These are phyloP conservation scores for Drosophila demipolita DNA, from an alignment of 2,888 invertebrate genomes.

Conservation along the genomic window DNA sequence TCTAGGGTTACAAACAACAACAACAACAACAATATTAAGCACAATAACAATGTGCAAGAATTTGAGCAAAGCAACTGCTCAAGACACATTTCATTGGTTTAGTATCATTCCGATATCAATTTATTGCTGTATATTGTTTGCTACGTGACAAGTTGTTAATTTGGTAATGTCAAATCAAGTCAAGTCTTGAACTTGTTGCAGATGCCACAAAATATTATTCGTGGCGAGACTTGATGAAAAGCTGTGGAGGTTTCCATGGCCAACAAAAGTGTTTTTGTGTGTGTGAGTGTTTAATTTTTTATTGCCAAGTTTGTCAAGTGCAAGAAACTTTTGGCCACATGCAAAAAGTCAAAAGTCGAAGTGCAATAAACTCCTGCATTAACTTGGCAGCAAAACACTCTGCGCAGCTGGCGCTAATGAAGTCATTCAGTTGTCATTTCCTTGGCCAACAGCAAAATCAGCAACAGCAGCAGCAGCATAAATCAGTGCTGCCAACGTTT, in stretches of 20 bases:
- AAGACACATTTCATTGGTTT: constrained; percentile 26
- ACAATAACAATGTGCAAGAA: constrained; percentile 30
- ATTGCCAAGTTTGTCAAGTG: constrained; percentile 43
- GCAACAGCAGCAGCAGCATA: constrained; percentile 50
- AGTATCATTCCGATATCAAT: constrained; percentile 10
- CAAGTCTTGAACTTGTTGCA: constrained; percentile 22
- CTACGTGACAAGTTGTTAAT: constrained; percentile 82
- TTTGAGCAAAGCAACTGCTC: constrained; percentile 16
- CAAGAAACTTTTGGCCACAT: constrained; percentile 57
- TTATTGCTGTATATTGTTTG: constrained; percentile 22
- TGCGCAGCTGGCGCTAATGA: constrained; percentile 62
- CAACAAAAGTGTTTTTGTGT: constrained; percentile 24
- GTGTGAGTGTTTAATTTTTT: constrained; percentile 5
- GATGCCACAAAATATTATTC: constrained; percentile 31
- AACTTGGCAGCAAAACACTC: constrained; percentile 30
- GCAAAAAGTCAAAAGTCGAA: constrained; percentile 75
- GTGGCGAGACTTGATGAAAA: constrained; percentile 51
- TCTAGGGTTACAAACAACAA: constrained; percentile 64
- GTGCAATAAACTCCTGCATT: constrained; percentile 72
- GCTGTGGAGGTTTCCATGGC: constrained; percentile 55
- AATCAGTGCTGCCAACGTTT: constrained; percentile 60
- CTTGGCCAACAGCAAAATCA: constrained; percentile 37
- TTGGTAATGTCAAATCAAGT: constrained; percentile 36
- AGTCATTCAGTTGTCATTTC: constrained; percentile 80
- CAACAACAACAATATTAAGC: constrained; percentile 10